Conservation (phyloP, 2,888 invertebrate genomes). For the Xanthorhoe spadicearia region DNA sequence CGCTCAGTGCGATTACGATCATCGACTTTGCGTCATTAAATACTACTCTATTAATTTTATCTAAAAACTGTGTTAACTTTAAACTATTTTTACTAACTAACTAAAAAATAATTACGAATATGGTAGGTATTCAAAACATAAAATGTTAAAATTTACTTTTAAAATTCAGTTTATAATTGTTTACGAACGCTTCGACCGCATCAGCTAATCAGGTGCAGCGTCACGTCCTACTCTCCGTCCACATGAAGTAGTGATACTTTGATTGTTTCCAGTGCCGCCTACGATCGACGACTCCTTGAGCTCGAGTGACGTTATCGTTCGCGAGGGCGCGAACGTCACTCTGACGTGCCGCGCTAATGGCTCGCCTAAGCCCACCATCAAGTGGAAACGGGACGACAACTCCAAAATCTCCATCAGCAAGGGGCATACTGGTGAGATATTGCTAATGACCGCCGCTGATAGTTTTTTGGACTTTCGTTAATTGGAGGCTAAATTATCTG, state of each 20-base stretch:
- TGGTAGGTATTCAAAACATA: too few relatives aligned
- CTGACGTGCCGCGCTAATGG: slow-evolving; percentile 95
- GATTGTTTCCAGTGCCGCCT: slow-evolving; percentile 91
- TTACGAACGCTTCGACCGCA: too few relatives aligned
- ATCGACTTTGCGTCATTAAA: too few relatives aligned
- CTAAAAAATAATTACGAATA: too few relatives aligned
- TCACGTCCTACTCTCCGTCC: background rate
- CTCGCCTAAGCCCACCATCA: slow-evolving; percentile 94
- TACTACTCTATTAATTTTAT: too few relatives aligned
- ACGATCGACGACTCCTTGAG: slow-evolving; percentile 96
- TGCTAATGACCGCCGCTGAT: slow-evolving; percentile 45
- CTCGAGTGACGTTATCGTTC: slow-evolving; percentile 95
- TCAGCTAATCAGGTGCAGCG: background rate
- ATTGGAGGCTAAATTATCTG: background rate
- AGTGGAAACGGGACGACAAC: slow-evolving; percentile 96
- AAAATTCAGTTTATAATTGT: too few relatives aligned
- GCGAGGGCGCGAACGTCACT: slow-evolving; percentile 95
- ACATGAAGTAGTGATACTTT: slow-evolving; percentile 32
- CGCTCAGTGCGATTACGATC: too few relatives aligned
- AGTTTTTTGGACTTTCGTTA: slow-evolving; percentile 23
- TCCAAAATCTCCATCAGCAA: slow-evolving; percentile 94
- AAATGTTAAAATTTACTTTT: too few relatives aligned
- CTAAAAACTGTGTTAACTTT: too few relatives aligned
- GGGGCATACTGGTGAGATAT: slow-evolving; percentile 88
- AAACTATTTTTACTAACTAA: too few relatives aligned